Percentiles rank a stretch among this genome's conserved stretches.
Conservation (phyloP, 2,113 vertebrate species). For the Xenopus borealis region DNA sequence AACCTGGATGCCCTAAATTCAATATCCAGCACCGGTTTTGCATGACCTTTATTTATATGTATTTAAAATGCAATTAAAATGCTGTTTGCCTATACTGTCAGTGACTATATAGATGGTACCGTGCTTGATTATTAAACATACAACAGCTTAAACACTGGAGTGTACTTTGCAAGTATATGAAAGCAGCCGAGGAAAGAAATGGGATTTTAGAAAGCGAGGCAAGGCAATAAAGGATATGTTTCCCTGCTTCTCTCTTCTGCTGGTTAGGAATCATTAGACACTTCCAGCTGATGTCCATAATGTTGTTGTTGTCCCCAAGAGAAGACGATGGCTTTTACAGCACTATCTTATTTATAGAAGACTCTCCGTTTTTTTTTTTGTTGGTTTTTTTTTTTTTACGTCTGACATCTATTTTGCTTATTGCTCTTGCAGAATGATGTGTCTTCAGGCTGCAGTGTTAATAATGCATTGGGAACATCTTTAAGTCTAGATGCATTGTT, state of each 20-base stretch:
- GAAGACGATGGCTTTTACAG: constrained; percentile 33
- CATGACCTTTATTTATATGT: not conserved
- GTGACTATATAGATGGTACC: too few species aligned
- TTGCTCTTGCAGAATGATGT: constrained; percentile 31
- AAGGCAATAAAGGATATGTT: constrained; percentile 2
- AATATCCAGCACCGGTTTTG: not conserved
- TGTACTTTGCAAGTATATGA: constrained; percentile 13
- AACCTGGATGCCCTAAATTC: not conserved
- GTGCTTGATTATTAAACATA: constrained; percentile 10
- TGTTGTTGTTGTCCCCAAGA: constrained; percentile 37
- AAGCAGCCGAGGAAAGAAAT: constrained; percentile 14
- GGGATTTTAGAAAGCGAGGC: constrained; percentile 10
- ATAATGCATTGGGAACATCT: constrained; percentile 30
- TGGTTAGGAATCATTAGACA: constrained; percentile 32
- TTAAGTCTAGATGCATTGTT: constrained; percentile 14
- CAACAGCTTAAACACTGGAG: constrained; percentile 25
- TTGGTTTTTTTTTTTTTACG: constrained; percentile 27
- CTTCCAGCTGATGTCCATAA: constrained; percentile 41
- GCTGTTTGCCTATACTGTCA: not conserved
- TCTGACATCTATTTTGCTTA: constrained; percentile 32
- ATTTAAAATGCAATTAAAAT: too few species aligned
- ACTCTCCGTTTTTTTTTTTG: constrained; percentile 21
- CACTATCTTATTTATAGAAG: constrained; percentile 31
- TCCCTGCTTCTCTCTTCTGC: not conserved
- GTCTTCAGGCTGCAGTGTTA: constrained; percentile 29